A percentile compares a stretch with the other conserved stretches of the same genome.
Evolutionary conservation across 2,113 vertebrate genomes (phyloP).

Genomic region (Sander vitreus): DNA sequence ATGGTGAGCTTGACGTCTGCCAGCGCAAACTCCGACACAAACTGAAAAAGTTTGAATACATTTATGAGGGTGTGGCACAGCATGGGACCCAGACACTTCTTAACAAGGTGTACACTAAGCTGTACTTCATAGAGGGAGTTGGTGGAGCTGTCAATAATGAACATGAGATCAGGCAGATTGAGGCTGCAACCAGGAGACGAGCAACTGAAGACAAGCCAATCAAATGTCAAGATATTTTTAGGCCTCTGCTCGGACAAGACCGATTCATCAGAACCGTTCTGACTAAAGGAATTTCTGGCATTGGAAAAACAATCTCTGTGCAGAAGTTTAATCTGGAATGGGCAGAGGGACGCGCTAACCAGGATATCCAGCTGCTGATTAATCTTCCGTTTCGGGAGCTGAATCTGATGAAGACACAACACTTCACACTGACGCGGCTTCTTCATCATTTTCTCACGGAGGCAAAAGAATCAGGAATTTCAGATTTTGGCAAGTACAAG

Average conservation of each 20-base stretch:
- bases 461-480: slow-evolving; percentile 33
- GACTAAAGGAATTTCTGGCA: slow-evolving; percentile 44
- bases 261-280: slow-evolving; percentile 14
- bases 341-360: slow-evolving; percentile 17
- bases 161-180: slow-evolving; percentile 39
- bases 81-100: slow-evolving; percentile 19
- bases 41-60: slow-evolving; percentile 45
- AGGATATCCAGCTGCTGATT: slow-evolving; percentile 32
- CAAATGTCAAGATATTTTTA: slow-evolving; percentile 44
- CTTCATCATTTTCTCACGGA: slow-evolving; percentile 37
- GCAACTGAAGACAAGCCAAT: slow-evolving; percentile 27
- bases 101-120: slow-evolving; percentile 42
- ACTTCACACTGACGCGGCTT: slow-evolving; percentile 17
- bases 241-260: background rate
- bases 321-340: slow-evolving; percentile 45
- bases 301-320: slow-evolving; percentile 30
- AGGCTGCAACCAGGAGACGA: slow-evolving; percentile 25
- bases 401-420: slow-evolving; percentile 26
- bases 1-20: slow-evolving; percentile 45
- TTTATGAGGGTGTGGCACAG: slow-evolving; percentile 34
- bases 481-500: slow-evolving; percentile 35
- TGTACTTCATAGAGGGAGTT: slow-evolving; percentile 43
- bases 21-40: slow-evolving; percentile 43
- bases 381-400: slow-evolving; percentile 41
- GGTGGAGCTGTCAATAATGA: slow-evolving; percentile 21